Base-by-base conservation (phyloP, 2,797 vertebrate genomes). In the Clarias platycephalus region DNA sequence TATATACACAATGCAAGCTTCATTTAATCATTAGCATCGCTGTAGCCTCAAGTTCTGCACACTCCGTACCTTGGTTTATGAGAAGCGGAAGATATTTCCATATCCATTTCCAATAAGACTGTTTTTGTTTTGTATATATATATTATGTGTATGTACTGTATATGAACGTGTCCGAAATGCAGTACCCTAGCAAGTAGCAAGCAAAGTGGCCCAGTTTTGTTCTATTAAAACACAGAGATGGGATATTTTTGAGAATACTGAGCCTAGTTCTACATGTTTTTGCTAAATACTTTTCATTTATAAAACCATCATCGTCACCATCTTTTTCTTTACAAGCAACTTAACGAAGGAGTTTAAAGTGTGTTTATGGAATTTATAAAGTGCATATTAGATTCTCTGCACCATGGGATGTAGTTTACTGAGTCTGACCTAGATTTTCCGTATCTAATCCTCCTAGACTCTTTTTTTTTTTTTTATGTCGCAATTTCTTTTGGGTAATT, bases 371-470 rank as follows among this genome's bases (percentile, higher is more conserved):
- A 79, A 84, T 88, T 85, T 88, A 86, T 85, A 84, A 83, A 88
- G 75, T 82, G 53, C 78, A 86, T 83, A 80, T 88, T 83, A 83
- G 57, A 86, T 89, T 82, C 84, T 76, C 31, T 53, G 37, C 82
- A 88, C 70, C 67, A 40, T 64, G 81, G 76, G 80, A 87, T 81
- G 76, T 84, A 82, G 84, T 87, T 78, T 89, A 70, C 83, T 40
- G 53, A 80, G 83, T 83, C 81, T 89, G 84, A 90, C 88, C 87
- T 57, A 90, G 82, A 89, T 88, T 89, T 49, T 90, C 75, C 72
- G 68, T 76, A 80, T 84, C 70, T 84, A 87, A 81, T 85, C 76
- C 53, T 34, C 40, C 57, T 80, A 66, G 81, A 80, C 63, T 24
- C 10, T 9, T 18, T 31, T 63, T 81, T 82, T 85, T 37, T n/a